Base-by-base conservation (phyloP, 2,113 vertebrate species). In the Anguilla rostrata region DNA sequence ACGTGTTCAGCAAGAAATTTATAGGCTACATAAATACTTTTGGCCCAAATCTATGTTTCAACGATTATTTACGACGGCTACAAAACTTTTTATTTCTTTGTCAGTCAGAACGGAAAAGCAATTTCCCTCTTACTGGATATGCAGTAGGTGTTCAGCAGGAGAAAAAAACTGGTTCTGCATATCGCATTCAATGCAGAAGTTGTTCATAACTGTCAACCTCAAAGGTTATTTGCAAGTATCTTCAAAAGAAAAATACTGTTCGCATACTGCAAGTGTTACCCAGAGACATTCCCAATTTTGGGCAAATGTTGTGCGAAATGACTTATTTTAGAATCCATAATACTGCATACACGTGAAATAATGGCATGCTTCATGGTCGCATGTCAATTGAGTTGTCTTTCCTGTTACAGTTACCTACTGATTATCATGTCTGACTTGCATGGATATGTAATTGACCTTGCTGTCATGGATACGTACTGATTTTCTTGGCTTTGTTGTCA, bases 1-100 rank as follows among this genome's bases (percentile, higher is more conserved):
- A 22, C 66, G 66, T 75, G 66, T 75, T 75, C 66, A 75, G 66
- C 66, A 75, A 75, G n/a, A 75, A 75, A 75, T 75, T 3, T 75
- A 75, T 75, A 34, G 22, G 66, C 26, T 22, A 75, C 66, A 75
- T 75, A 75, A 75, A 75, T 75, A 75, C 66, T 34, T 63, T 75
- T 75, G 66, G n/a, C 66, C 6, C 29, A 75, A 75, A 75, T 75
- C 66, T 34, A 75, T 75, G 66, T 12, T 75, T 9, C 29, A 75
- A 75, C 66, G 34, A 5, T 22, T n/a, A 75, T 75, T 75, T 75
- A 75, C 34, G 3, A 75, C 2, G n/a, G 2, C 66, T 75, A 75
- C 66, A 75, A 29, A 75, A 29, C 0, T 2, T n/a, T 75, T 75
- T 75, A 75, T 75, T n/a, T 75, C n/a, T 12, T 75, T 75, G n/a